Base-by-base conservation (phyloP, 2,888 invertebrate species). In the Dolichomitus sp. region DNA sequence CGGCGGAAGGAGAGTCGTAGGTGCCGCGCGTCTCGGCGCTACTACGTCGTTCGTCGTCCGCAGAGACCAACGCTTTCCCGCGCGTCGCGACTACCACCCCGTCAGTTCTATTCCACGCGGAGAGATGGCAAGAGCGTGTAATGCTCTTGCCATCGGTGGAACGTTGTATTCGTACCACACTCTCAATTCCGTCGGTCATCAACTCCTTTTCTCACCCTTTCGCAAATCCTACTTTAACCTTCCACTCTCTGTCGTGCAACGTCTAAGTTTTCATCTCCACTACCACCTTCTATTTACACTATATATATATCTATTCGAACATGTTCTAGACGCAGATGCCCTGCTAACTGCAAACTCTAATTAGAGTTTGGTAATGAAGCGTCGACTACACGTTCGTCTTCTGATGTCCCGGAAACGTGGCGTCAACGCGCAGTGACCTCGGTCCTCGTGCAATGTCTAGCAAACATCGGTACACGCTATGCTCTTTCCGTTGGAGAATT, bases 1-100 rank as follows among this genome's bases (percentile, higher is more conserved):
- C 93, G 93, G 89, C 86, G 88, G 86, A 89, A 89, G 89, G 87
- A 89, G 88, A 87, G 87, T 86, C 80, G 68, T 70, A 76, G 80
- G 72, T 80, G 80, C 84, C 63, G 73, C 80, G 75, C 69, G 77
- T 75, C 66, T 80, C 82, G 80, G 69, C 73, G 66, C 79, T 61
- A 19, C 66, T 57, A 33, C 68, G 86, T 88, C 68, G 33, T 66
- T 63, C 65, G 42, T 65, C 65, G 65, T 65, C 27, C 50, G 40
- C 33, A 19, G 48, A 61, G 48, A 61, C 72, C 48, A 11, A 45
- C 23, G 61, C 45, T 72, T 72, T 61, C 48, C 59, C 50, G 19
- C 17, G 23, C 48, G 50, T 2, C 48, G 59, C 72, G 45, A 59
- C 59, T 45, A 30, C 33, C 37, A 30, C 48, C 37, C 50, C 9